Evolutionary conservation across 1,140 invertebrate genomes (phyloP).

Genomic region (Manduca sexta): DNA sequence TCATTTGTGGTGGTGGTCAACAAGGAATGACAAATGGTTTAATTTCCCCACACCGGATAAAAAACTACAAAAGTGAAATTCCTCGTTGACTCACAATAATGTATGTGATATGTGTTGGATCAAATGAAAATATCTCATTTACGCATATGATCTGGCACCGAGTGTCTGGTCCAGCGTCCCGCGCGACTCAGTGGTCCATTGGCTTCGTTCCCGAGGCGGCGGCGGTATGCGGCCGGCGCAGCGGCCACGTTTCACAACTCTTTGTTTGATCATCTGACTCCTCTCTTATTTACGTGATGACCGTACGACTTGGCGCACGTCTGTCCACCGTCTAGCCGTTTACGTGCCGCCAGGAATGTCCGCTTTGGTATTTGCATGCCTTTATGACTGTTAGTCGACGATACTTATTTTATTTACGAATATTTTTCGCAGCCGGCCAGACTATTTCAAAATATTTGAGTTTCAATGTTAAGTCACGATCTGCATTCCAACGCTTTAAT

Average conservation of each 20-base stretch:
- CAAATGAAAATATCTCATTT: constrained; percentile 29
- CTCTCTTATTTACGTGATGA: constrained; percentile 43
- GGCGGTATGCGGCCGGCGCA: constrained; percentile 38
- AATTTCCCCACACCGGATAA: too few species aligned
- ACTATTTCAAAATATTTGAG: constrained; percentile 24
- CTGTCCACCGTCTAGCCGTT: constrained; percentile 64
- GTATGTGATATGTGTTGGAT: constrained; percentile 5
- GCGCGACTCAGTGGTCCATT: constrained; percentile 38
- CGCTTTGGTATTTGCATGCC: constrained; percentile 49
- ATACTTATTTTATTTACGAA: constrained; percentile 49
- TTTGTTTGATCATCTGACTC: constrained; percentile 49
- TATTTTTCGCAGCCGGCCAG: constrained; percentile 46
- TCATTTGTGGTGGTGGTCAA: too few species aligned
- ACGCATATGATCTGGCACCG: constrained; percentile 4
- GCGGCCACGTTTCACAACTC: constrained; percentile 46
- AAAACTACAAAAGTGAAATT: too few species aligned
- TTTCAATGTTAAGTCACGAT: constrained; percentile 1
- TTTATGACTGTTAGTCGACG: constrained; percentile 39
- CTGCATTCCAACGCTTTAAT: neutral
- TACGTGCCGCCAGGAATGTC: constrained; percentile 52
- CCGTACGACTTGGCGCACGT: constrained; percentile 36
- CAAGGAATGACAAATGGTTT: too few species aligned
- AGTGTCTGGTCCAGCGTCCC: constrained; percentile 17
- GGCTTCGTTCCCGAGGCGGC: constrained; percentile 45
- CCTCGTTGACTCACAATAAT: too few species aligned